Percentiles rank a stretch among this genome's conserved stretches.
phyloP scores from a whole-genome alignment of 2,113 vertebrate genomes.

The Myiopsitta monachus region DNA sequence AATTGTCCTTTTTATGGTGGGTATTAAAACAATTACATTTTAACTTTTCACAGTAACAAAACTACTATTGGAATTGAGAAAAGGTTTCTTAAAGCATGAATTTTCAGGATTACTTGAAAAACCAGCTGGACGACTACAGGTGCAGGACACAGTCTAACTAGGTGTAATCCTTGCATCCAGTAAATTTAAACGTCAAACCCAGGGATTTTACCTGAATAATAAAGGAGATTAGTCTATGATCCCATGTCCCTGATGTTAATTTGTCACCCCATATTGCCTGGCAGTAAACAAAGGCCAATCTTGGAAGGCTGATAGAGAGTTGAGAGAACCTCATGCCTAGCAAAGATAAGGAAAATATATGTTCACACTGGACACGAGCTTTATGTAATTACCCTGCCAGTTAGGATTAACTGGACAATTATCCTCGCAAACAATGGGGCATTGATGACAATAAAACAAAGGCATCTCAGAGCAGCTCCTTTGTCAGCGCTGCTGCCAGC shows the following conservation, averaged over 20 bases:
- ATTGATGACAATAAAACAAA: constrained; percentile 45
- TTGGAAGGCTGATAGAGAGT: background rate
- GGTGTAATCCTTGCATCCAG: background rate
- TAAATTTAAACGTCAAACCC: background rate
- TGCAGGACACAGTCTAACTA: background rate
- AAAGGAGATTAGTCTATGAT: background rate
- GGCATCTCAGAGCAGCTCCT: constrained; percentile 22
- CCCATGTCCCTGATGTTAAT: background rate
- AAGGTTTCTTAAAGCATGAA: background rate
- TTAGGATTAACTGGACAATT: background rate
- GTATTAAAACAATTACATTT: background rate
- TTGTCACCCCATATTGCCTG: background rate
- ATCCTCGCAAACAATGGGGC: constrained; percentile 7
- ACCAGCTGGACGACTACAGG: background rate
- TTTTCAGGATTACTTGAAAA: background rate
- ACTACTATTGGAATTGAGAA: background rate
- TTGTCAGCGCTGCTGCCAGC: background rate
- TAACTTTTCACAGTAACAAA: background rate
- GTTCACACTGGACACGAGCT: constrained; percentile 16
- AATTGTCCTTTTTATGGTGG: background rate
- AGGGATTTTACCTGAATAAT: background rate
- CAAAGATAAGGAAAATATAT: background rate
- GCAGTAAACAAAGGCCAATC: background rate
- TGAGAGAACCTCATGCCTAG: background rate
- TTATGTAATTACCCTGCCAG: background rate